phyloP scores from a whole-genome alignment of 2,113 vertebrate genomes.

The Sterna hirundo region DNA sequence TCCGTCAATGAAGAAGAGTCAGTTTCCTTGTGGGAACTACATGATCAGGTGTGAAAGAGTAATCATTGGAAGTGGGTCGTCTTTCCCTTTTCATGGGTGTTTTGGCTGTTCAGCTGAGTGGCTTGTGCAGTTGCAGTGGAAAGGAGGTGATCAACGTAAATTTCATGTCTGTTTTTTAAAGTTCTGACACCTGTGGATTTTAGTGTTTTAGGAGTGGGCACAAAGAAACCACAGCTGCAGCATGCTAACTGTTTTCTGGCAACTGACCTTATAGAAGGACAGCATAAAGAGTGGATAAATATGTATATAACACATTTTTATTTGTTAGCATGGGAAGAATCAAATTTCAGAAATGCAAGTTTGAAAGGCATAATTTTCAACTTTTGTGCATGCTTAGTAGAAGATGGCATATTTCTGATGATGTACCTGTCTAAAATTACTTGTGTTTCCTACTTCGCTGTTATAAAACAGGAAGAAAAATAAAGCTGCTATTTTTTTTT shows the following conservation, averaged over 20 bases:
- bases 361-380: neutral
- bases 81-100: neutral
- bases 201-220: neutral
- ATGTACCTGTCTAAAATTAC: neutral
- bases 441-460: neutral
- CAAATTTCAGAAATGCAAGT: neutral
- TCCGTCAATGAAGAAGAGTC: neutral
- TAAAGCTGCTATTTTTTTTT: neutral
- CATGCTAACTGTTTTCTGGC: neutral
- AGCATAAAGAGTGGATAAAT: neutral
- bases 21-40: neutral
- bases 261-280: neutral
- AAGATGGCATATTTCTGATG: neutral
- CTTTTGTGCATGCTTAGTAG: neutral
- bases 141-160: neutral
- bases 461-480: neutral
- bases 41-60: neutral
- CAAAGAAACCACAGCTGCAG: neutral
- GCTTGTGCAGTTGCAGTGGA: neutral
- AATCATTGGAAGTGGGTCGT: neutral
- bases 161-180: neutral
- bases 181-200: neutral
- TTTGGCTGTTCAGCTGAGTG: neutral
- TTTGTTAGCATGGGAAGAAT: neutral
- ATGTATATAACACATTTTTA: neutral